A percentile compares a stretch with the other conserved stretches of the same genome.
phyloP scores from a whole-genome alignment of 2,888 invertebrate species.

The Cephus sareptanus region DNA sequence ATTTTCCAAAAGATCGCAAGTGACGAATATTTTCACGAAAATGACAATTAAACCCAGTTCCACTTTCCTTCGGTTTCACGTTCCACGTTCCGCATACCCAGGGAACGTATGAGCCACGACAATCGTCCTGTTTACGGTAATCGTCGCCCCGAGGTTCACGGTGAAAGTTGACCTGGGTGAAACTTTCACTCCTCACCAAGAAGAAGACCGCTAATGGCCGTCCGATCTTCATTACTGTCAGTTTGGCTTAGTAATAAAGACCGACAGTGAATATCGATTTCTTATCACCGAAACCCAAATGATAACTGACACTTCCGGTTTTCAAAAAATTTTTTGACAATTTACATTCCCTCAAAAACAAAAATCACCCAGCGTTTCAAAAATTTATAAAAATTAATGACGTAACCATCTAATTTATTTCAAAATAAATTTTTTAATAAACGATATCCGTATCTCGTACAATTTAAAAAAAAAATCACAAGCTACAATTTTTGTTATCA shows the following conservation, averaged over 20 bases:
- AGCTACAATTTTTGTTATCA: not conserved
- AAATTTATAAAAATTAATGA: too few species aligned
- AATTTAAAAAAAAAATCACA: too few species aligned
- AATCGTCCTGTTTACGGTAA: not conserved
- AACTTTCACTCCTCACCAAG: not conserved
- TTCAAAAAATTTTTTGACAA: too few species aligned
- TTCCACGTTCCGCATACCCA: not conserved
- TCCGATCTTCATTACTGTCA: not conserved
- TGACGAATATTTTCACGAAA: not conserved
- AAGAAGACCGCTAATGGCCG: not conserved
- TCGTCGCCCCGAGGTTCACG: not conserved
- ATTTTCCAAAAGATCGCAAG: not conserved
- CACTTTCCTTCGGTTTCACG: not conserved
- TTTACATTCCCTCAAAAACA: too few species aligned
- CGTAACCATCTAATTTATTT: too few species aligned
- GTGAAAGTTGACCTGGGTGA: not conserved
- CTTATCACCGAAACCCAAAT: not conserved
- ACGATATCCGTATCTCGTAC: too few species aligned
- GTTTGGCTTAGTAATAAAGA: not conserved
- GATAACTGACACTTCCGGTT: not conserved
- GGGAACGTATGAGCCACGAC: not conserved
- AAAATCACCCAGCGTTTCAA: too few species aligned
- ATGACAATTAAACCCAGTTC: not conserved
- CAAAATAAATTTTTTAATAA: too few species aligned
- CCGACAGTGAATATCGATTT: not conserved